Base-by-base conservation (phyloP, 2,888 invertebrate genomes). In the Clostera curtula region DNA sequence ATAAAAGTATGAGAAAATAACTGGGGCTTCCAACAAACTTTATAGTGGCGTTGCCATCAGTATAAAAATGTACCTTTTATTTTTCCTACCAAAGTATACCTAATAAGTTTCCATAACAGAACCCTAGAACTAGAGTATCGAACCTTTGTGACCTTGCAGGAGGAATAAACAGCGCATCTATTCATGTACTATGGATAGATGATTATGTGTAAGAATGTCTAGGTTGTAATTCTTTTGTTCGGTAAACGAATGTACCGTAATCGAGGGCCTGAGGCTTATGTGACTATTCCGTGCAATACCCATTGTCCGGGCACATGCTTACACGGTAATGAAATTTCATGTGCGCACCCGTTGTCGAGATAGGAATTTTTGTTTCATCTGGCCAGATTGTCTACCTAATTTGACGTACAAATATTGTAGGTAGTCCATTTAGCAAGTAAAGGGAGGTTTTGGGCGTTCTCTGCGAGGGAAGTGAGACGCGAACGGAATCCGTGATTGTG, bases 401-500 rank as follows among this genome's bases (percentile, higher is more conserved):
- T 47, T 38, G 25, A 30, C 19, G 36, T 37, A 34, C 45, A 42
- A 34, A 52, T 37, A 50, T 37, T 50, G 54, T 56, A 52, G 47
- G 53, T 50, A 50, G 51, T 55, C 42, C 45, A 60, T 63, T 58
- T 52, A 45, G 52, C 54, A 52, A 53, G 59, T 59, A 59, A 65
- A 66, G 60, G 57, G 56, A 54, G 58, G 50, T 49, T 54, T 61
- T 52, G 52, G 48, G 55, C 56, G 55, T 44, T 61, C 61, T 49
- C 49, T 34, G 38, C 39, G 32, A 52, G 57, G 60, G 57, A 62
- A 58, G 49, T 50, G 63, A 59, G 61, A 76, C 76, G 71, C 70
- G 70, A 44, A 49, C 57, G 60, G 80, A 75, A 79, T 80, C 63
- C 60, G 54, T 68, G 73, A 80, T 75, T 65, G 65, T 64, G 60